These are phyloP conservation scores for Patiria pectinifera DNA, from an alignment of 53 echinoderm and acorn worm species.

Conservation along the genomic window DNA sequence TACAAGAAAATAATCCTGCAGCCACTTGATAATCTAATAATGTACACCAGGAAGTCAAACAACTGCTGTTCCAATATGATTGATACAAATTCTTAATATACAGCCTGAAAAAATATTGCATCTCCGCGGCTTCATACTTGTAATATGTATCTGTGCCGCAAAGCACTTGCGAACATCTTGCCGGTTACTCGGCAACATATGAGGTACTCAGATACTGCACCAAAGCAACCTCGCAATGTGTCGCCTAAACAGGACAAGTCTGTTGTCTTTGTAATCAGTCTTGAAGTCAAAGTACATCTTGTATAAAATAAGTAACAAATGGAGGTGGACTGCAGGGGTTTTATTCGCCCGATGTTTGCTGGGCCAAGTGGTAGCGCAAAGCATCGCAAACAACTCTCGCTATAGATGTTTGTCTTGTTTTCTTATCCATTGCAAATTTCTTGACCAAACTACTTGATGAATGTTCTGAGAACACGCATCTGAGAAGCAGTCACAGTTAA, in stretches of 20 bases:
- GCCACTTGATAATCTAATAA: not conserved
- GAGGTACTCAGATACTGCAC: not conserved
- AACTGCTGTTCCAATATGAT: not conserved
- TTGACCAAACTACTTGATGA: too few relatives aligned
- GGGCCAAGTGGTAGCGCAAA: too few relatives aligned
- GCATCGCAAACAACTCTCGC: too few relatives aligned
- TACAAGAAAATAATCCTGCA: not conserved
- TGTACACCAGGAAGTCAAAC: not conserved
- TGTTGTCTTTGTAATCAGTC: not conserved
- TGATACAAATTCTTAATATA: not conserved
- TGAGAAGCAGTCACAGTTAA: too few relatives aligned
- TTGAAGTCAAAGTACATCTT: not conserved
- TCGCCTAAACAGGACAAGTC: not conserved
- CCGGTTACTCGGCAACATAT: not conserved
- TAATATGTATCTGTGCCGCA: not conserved
- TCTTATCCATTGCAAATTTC: too few relatives aligned
- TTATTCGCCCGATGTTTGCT: too few relatives aligned
- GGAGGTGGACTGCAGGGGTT: not conserved
- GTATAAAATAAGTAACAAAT: not conserved
- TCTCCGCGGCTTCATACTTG: not conserved
- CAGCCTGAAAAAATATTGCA: not conserved
- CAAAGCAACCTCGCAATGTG: not conserved
- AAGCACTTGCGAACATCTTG: not conserved
- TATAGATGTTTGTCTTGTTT: too few relatives aligned
- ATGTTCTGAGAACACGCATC: too few relatives aligned